A percentile compares a stretch with the other conserved stretches of the same genome.
phyloP scores from a whole-genome alignment of 2,888 invertebrate species.

The Stomorhina lunata region DNA sequence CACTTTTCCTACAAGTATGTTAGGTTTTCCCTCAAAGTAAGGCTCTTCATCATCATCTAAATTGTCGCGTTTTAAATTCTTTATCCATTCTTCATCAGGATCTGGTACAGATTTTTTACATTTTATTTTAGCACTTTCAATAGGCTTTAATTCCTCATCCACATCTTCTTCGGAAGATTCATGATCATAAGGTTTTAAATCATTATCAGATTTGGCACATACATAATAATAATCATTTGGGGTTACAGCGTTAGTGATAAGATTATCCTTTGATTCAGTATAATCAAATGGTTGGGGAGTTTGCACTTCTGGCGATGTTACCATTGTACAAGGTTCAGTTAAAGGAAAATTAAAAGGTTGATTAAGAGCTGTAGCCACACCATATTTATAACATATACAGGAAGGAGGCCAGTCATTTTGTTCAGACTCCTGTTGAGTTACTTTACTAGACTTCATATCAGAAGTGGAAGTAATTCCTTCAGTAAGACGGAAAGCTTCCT shows the following conservation, averaged over 20 bases:
- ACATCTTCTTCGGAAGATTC: neutral
- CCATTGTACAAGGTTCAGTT: slow-evolving; percentile 1
- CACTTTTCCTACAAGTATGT: neutral
- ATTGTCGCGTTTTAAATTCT: too few species aligned
- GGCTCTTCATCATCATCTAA: neutral
- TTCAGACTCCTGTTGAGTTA: neutral
- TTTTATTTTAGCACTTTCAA: neutral
- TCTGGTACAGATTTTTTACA: too few species aligned
- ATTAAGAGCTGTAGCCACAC: neutral
- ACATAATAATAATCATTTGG: too few species aligned
- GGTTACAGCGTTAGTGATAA: too few species aligned
- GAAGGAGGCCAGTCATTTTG: neutral
- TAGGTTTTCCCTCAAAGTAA: neutral
- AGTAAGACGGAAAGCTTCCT: neutral
- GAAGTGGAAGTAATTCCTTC: neutral
- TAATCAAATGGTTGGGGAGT: neutral
- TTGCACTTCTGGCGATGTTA: neutral
- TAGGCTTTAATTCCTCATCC: neutral
- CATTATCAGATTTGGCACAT: too few species aligned
- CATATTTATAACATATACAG: slow-evolving; percentile 7
- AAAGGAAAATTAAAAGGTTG: neutral
- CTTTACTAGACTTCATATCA: neutral
- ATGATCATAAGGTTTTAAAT: neutral
- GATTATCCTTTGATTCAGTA: neutral
- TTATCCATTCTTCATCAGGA: neutral